These are phyloP conservation scores for Archegozetes longisetosus DNA, from an alignment of 1,140 invertebrate genomes.

Conservation along the genomic window DNA sequence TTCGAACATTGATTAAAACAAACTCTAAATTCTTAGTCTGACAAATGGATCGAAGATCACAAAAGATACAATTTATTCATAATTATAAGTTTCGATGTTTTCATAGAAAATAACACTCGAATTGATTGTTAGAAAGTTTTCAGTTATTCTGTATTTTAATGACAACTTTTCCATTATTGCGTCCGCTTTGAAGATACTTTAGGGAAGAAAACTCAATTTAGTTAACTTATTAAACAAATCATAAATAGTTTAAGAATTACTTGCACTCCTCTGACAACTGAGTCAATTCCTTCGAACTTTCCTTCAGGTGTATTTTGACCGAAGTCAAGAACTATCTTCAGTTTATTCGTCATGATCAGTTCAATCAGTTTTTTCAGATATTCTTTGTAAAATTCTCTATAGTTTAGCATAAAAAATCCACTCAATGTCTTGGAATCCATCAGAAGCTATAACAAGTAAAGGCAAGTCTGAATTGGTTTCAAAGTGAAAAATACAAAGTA, in stretches of 20 bases:
- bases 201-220: not conserved
- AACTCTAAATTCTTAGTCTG: too few relatives aligned
- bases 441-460: not conserved
- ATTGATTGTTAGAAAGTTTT: too few relatives aligned
- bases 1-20: too few relatives aligned
- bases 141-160: not conserved
- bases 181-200: not conserved
- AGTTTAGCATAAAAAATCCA: slow-evolving; percentile 6
- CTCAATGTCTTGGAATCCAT: not conserved
- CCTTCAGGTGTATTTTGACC: slow-evolving; percentile 6
- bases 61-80: too few relatives aligned
- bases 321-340: slow-evolving; percentile 2
- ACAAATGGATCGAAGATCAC: too few relatives aligned
- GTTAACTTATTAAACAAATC: not conserved
- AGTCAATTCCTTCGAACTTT: slow-evolving; percentile 5
- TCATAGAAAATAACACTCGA: too few relatives aligned
- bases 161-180: not conserved
- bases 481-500: not conserved
- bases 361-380: slow-evolving; percentile 13
- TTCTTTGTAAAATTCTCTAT: not conserved
- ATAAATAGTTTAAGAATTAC: not conserved
- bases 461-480: not conserved
- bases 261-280: not conserved
- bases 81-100: too few relatives aligned
- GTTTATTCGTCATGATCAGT: slow-evolving; percentile 1